Percentiles rank a stretch among this genome's conserved stretches.
Evolutionary conservation across 1,140 invertebrate species (phyloP).

Genomic region (Micrasema minimum): DNA sequence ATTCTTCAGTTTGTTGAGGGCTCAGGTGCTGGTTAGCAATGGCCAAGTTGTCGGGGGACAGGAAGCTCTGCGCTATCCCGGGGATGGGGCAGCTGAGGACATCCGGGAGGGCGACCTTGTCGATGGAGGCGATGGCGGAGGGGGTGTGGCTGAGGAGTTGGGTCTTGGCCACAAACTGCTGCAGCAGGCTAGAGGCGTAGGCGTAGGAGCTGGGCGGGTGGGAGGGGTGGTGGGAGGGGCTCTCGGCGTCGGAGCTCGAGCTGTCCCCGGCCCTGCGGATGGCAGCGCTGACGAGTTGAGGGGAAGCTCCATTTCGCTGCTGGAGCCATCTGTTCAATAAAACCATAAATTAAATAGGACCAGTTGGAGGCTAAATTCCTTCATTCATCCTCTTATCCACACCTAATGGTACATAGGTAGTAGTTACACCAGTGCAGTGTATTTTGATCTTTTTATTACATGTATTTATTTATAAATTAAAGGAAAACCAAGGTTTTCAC

Average conservation of each 20-base stretch:
- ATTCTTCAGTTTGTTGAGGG: conserved; percentile 64
- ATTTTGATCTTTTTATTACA: no score
- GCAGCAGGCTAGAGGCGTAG: conserved; percentile 71
- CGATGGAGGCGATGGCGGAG: conserved; percentile 17
- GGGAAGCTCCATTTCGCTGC: conserved; percentile 77
- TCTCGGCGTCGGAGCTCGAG: conserved; percentile 72
- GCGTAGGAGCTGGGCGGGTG: conserved; percentile 64
- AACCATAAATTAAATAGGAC: no score
- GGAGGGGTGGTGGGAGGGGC: conserved; percentile 63
- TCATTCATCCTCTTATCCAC: no score
- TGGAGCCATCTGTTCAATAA: conserved; percentile 67
- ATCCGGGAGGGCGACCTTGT: conserved; percentile 58
- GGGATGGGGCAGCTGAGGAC: conserved; percentile 62
- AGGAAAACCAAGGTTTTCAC: no score
- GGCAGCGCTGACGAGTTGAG: conserved; percentile 75
- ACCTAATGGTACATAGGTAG: no score
- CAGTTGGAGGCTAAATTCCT: no score
- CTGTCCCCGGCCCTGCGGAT: conserved; percentile 73
- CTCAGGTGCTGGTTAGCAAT: conserved; percentile 60
- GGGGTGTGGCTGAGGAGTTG: conserved; percentile 68
- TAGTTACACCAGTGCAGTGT: no score
- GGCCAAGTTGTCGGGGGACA: conserved; percentile 47
- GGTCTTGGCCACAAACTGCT: conserved; percentile 73
- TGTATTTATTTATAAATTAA: no score
- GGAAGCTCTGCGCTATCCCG: conserved; percentile 61